Base-by-base conservation (phyloP, 2,797 vertebrate genomes). In the Chromobotia macracanthus region DNA sequence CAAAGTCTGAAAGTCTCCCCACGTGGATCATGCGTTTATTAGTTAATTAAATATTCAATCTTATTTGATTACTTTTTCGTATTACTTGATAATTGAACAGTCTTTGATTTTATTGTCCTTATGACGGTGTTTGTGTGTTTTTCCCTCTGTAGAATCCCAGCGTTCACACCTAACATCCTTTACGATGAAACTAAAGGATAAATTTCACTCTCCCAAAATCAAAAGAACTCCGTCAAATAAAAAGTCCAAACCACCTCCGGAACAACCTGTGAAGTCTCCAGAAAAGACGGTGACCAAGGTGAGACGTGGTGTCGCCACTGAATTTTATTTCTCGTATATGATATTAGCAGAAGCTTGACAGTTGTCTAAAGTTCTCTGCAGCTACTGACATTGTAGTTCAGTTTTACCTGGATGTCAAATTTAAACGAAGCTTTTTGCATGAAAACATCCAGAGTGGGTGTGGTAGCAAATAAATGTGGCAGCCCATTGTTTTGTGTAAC, bases 171-270 rank as follows among this genome's bases (percentile, higher is more conserved):
- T 98, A 66, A 94, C 90, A 58, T 95, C 95, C 13, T 96, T 98
- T 90, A 98, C 96, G 41, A 93, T 97, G 95, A 97, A 94, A 90
- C 87, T 98, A 82, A 97, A 94, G 90, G 95, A 95, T 89, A 97
- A 96, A 83, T 96, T 98, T 90, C 95, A 97, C 83, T 94, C 95
- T 0, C 95, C 94, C 65, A 94, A 94, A 89, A 95, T 96, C 89
- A 97, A 95, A 91, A 92, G 93, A 64, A 95, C 93, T 0, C 93
- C 93, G 0, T 94, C 94, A 16, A 94, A 94, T 88, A 96, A 93
- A 83, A 88, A 90, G 19, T 94, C 94, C 51, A 94, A 94, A 83
- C 91, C 95, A 69, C 90, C 93, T 21, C 85, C 83, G 1, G 95
- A 96, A 3, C 91, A 92, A 78, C 87, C 92, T 0, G 91, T 93